Conservation (phyloP, 2,113 vertebrate genomes). For the Felis chaus region DNA sequence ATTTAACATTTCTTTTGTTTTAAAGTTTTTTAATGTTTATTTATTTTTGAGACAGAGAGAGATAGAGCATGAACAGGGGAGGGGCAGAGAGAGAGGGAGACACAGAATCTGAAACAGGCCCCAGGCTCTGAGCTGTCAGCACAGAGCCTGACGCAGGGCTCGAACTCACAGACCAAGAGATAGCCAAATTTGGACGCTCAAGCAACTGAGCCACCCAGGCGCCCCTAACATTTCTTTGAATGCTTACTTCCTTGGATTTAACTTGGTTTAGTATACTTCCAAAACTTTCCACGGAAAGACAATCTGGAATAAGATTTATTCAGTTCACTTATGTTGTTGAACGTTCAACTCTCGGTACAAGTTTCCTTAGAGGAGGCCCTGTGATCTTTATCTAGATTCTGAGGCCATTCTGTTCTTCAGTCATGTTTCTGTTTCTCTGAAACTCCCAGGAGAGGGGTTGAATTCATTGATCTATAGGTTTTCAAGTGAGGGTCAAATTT, state of each 20-base stretch:
- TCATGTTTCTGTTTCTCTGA: background rate
- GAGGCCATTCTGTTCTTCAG: background rate
- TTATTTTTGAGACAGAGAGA: no score
- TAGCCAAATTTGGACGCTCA: no score
- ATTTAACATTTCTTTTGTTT: background rate
- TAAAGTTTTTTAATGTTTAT: background rate
- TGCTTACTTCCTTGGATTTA: background rate
- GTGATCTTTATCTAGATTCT: background rate
- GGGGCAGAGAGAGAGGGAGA: no score
- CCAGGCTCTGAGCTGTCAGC: no score
- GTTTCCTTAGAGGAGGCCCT: rapidly evolving
- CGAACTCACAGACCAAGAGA: no score
- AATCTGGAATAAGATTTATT: background rate
- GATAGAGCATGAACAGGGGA: no score
- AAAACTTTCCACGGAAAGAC: background rate
- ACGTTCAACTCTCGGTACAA: background rate
- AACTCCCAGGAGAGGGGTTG: background rate
- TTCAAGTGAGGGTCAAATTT: background rate
- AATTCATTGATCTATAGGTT: background rate
- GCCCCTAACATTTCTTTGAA: background rate
- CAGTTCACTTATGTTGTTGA: background rate
- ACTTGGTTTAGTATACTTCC: background rate
- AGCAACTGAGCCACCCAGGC: no score
- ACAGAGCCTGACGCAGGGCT: no score
- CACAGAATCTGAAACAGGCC: no score